Conservation (phyloP, 2,888 invertebrate species). For the Heliconius aoede region DNA sequence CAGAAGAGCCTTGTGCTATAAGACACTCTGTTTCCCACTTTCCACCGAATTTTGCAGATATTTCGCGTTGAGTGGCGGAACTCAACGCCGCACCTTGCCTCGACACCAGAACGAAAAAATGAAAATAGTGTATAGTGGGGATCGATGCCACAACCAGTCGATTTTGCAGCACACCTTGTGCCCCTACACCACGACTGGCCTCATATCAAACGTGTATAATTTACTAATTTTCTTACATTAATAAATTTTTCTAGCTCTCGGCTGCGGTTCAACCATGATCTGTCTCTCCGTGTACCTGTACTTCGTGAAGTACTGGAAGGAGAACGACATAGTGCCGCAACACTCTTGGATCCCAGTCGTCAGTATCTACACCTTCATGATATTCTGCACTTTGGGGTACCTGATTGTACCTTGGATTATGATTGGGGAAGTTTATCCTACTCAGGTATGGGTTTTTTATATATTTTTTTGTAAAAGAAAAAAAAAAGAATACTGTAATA, state of each 20-base stretch:
- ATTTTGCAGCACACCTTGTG: too few species aligned
- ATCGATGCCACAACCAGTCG: too few species aligned
- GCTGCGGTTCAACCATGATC: conserved; percentile 86
- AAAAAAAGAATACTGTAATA: too few species aligned
- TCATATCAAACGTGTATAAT: too few species aligned
- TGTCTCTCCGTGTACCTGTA: conserved; percentile 85
- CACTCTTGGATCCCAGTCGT: conserved; percentile 86
- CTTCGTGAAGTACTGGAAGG: conserved; percentile 79
- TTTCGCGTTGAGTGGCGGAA: too few species aligned
- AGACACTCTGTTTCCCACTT: too few species aligned
- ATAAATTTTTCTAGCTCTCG: conserved; percentile 68
- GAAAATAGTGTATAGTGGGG: too few species aligned
- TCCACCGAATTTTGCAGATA: too few species aligned
- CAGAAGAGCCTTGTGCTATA: too few species aligned
- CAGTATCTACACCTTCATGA: conserved; percentile 84
- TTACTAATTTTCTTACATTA: neutral
- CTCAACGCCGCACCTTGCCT: too few species aligned
- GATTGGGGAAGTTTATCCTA: conserved; percentile 89
- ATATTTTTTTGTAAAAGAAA: neutral
- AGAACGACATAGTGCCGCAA: conserved; percentile 62
- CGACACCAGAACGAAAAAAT: too few species aligned
- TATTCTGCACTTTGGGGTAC: conserved; percentile 86
- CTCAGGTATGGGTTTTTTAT: conserved; percentile 69
- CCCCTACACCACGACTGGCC: too few species aligned
- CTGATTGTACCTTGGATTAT: conserved; percentile 89